Percentiles rank a stretch among this genome's conserved stretches.
These are phyloP conservation scores for Aphelinus certus DNA, from an alignment of 1,140 invertebrate species.

Conservation along the genomic window DNA sequence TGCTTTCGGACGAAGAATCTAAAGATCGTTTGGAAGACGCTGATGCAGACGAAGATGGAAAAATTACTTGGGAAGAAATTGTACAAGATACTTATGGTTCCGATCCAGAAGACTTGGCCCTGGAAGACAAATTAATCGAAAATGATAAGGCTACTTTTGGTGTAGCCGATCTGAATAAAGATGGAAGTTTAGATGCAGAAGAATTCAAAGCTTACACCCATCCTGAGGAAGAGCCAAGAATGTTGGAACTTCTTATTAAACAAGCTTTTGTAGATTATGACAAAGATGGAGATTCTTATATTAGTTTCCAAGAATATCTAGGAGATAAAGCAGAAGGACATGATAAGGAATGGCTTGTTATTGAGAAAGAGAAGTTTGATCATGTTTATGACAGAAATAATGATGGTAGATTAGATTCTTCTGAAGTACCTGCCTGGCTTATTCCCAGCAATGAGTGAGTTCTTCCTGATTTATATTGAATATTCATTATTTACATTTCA, in stretches of 20 bases:
- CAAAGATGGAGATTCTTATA: constrained; percentile 80
- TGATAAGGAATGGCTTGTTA: constrained; percentile 82
- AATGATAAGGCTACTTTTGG: constrained; percentile 90
- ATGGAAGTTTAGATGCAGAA: constrained; percentile 78
- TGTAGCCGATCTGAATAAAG: constrained; percentile 86
- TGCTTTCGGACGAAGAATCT: constrained; percentile 88
- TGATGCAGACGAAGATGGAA: constrained; percentile 84
- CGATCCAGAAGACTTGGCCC: constrained; percentile 68
- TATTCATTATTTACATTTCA: constrained; percentile 25
- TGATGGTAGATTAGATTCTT: constrained; percentile 82
- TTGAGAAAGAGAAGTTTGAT: constrained; percentile 92
- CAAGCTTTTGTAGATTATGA: constrained; percentile 90
- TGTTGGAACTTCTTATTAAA: constrained; percentile 85
- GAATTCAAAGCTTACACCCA: constrained; percentile 93
- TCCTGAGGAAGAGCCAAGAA: constrained; percentile 91
- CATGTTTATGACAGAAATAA: constrained; percentile 86
- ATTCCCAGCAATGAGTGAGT: constrained; percentile 91
- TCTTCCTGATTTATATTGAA: background rate
- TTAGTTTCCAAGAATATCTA: constrained; percentile 86
- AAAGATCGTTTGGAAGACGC: constrained; percentile 86
- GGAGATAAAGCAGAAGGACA: constrained; percentile 78
- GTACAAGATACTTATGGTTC: constrained; percentile 82
- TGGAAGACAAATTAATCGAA: constrained; percentile 68
- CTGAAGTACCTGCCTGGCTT: constrained; percentile 90
- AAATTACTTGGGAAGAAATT: constrained; percentile 90